phyloP scores from a whole-genome alignment of 1,140 invertebrate genomes.

The Drosophila chauvacae region DNA sequence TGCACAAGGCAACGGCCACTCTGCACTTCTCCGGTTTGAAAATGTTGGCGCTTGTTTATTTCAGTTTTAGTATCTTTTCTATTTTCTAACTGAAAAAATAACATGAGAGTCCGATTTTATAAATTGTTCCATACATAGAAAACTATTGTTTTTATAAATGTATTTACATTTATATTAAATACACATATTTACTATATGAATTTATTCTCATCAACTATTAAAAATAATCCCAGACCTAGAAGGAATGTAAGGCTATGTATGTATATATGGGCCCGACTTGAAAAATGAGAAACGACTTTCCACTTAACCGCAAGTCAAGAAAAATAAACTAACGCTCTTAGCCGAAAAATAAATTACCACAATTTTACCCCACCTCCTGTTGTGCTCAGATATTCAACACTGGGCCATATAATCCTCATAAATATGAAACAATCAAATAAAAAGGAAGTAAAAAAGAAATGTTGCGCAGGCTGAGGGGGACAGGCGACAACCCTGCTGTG shows the following conservation, averaged over 20 bases:
- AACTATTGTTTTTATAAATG: no score
- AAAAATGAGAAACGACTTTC: conserved; percentile 23
- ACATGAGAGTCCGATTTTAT: not conserved
- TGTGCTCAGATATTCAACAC: conserved; percentile 46
- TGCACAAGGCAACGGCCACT: not conserved
- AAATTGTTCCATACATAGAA: no score
- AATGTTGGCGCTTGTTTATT: not conserved
- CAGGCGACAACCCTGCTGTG: conserved; percentile 33
- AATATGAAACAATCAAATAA: conserved; percentile 83
- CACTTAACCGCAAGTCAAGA: conserved; percentile 52
- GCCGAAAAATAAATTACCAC: conserved; percentile 67
- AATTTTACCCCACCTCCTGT: conserved; percentile 47
- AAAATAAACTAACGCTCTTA: conserved; percentile 46
- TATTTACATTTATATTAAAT: no score
- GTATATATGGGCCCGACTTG: no score
- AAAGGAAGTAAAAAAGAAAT: conserved; percentile 56
- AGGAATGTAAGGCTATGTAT: no score
- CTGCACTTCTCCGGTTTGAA: not conserved
- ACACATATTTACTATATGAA: no score
- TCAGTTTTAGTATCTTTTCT: not conserved
- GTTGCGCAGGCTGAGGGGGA: conserved; percentile 14
- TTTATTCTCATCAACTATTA: no score
- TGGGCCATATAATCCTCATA: conserved; percentile 76
- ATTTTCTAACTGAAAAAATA: not conserved
- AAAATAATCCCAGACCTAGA: no score